Evolutionary conservation across 2,113 vertebrate genomes (phyloP), one percentile per base, ranked within the genome.

Genomic region (Corvus moneduloides): DNA sequence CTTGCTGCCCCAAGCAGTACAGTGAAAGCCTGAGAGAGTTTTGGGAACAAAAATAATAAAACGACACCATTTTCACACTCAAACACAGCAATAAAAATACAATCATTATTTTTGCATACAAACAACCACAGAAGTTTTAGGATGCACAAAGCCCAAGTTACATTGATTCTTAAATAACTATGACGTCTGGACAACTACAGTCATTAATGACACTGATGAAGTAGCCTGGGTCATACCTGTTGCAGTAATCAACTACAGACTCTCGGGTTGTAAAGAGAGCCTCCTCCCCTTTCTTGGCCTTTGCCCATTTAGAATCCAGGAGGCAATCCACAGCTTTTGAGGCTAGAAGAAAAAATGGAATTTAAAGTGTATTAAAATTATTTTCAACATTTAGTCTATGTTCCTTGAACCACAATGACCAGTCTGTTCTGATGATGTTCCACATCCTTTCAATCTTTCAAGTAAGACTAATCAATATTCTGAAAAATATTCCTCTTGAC

Each of bases 261-360:
- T 99, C 99, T 49, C 99, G 97, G 88, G 98, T 99, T 95, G 99
- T 99, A 98, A 99, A 99, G 68, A 99, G 94, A 63, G 99, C 99
- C 93, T 99, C 99, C 55, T 99, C 99, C 93, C 99, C 99, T 96
- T 99, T 99, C 98, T 99, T 99, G 33, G 99, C 98, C 95, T 99
- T 99, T 92, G 99, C 99, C 99, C 99, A 99, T 95, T 99, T 99
- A 33, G 99, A 99, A 98, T 99, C 99, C 98, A 99, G 93, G 89
- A 99, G 98, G 97, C 99, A 99, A 95, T 99, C 99, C 96, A 99
- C 99, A 35, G 99, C 99, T 98, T 99, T 99, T 56, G 99, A 99
- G 80, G 99, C 99, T 99, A 86, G 56, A 94, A 54, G 16, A 43
- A 71, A 75, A 95, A 91, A 89, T 1, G 0, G 28, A 66, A 84